A percentile compares a stretch with the other conserved stretches of the same genome.
phyloP scores from a whole-genome alignment of 2,888 invertebrate genomes.

The Nomada fabriciana region DNA sequence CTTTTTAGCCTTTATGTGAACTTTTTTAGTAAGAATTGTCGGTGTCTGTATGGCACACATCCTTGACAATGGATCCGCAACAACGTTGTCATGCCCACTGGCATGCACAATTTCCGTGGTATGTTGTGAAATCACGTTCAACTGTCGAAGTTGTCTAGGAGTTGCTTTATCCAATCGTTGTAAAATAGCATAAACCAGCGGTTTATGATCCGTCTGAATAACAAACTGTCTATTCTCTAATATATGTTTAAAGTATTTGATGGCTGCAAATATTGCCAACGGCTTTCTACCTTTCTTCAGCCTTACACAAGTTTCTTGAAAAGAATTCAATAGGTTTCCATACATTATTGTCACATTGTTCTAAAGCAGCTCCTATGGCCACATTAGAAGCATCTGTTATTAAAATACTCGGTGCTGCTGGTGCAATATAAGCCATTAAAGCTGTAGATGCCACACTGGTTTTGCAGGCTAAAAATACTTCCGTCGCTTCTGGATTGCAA shows the following conservation, averaged over 20 bases:
- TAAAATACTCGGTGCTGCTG: too few relatives aligned
- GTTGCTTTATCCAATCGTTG: not conserved
- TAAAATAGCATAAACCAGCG: not conserved
- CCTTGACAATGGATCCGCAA: not conserved
- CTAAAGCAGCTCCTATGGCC: slow-evolving; percentile 4
- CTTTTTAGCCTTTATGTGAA: too few relatives aligned
- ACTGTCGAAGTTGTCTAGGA: not conserved
- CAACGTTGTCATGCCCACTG: not conserved
- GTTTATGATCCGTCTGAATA: not conserved
- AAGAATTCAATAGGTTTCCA: slow-evolving; percentile 33
- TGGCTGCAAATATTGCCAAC: slow-evolving; percentile 4
- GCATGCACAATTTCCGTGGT: not conserved
- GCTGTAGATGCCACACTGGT: too few relatives aligned
- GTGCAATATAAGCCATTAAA: too few relatives aligned
- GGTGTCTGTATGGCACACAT: not conserved
- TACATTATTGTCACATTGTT: not conserved
- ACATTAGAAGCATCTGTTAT: slow-evolving; percentile 18
- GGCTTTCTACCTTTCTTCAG: not conserved
- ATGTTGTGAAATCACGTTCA: not conserved
- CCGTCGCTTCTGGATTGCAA: too few relatives aligned
- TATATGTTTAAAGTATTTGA: slow-evolving; percentile 24
- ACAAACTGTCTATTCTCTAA: slow-evolving; percentile 6
- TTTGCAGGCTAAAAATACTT: not conserved
- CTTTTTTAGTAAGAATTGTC: not conserved
- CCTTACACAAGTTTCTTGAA: not conserved